Evolutionary conservation across 2,113 vertebrate genomes (phyloP), one percentile per base, ranked within the genome.

Genomic region (Ameiurus melas): DNA sequence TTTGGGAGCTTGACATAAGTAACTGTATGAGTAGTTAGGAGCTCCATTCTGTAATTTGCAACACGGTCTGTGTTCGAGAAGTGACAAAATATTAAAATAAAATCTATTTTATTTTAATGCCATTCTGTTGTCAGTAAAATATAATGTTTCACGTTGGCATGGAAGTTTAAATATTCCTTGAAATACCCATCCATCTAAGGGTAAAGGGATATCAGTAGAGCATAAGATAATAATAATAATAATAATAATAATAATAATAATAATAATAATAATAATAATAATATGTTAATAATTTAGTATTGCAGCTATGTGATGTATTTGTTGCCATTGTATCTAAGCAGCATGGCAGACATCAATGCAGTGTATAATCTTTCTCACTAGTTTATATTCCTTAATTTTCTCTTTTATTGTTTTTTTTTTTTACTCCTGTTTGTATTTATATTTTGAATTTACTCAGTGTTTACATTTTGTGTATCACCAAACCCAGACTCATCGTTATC

Each of bases 351-450:
- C 36, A 0, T 75, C 71, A 10, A 58, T 79, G 51, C 55, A 47
- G 58, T 86, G 85, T 78, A 64, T 86, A n/a, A 79, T 55, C 30
- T 22, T 64, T 66, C 20, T 62, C 62, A 57, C 86, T 81, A 57
- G 81, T 70, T 87, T 86, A 80, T 87, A 81, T 80, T 80, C 20
- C 10, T 53, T 66, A 66, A 33, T 17, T 51, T 75, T 4, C 36
- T 75, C 36, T 75, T 71, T 71, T 36, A 36, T 30, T 5, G 66
- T 70, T 30, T 70, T 57, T 70, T 68, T 1, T 27, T 73, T 27
- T 43, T 16, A 77, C 60, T 78, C 0, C 55, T 57, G 16, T 80
- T 86, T 51, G n/a, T 80, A 86, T 86, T 86, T 70, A 82, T 87
- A 70, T 82, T 51, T 20, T 81, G 51, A 57, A 81, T 51, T 75